Percentiles rank a stretch among this genome's conserved stretches.
phyloP scores from a whole-genome alignment of 2,888 invertebrate species.

The Drosophila borborema region DNA sequence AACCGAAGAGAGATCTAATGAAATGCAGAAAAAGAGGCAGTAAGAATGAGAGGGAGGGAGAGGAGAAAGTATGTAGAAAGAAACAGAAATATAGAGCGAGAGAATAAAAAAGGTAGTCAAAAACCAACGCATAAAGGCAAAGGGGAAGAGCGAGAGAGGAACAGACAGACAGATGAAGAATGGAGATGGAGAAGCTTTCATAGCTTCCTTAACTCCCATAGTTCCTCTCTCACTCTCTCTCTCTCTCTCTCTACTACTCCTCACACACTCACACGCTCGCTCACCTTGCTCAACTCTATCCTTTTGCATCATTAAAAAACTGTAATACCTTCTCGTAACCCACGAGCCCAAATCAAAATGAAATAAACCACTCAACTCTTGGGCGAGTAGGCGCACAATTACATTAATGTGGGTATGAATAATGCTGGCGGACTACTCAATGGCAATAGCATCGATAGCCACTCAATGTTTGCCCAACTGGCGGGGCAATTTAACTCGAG shows the following conservation, averaged over 20 bases:
- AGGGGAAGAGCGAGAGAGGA: background rate
- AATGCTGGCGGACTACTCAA: conserved; percentile 40
- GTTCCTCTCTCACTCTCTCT: background rate
- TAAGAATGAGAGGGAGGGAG: no score
- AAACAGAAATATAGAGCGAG: background rate
- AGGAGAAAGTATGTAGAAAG: no score
- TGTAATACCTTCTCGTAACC: background rate
- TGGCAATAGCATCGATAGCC: conserved; percentile 73
- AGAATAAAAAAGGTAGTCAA: background rate
- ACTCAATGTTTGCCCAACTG: conserved; percentile 77
- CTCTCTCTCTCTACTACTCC: no score
- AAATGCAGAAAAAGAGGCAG: no score
- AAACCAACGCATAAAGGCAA: no score
- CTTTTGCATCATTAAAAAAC: background rate
- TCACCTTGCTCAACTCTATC: background rate
- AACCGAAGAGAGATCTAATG: no score
- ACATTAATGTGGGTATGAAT: conserved; percentile 57
- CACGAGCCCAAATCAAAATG: background rate
- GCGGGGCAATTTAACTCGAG: conserved; percentile 62
- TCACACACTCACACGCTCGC: background rate
- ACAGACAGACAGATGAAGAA: background rate
- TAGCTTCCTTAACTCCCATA: no score
- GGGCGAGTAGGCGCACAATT: conserved; percentile 65
- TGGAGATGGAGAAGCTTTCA: background rate
- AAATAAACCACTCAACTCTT: conserved; percentile 3